Evolutionary conservation across 2,888 invertebrate genomes (phyloP), one percentile per base, ranked within the genome.

Genomic region (Dione juno): DNA sequence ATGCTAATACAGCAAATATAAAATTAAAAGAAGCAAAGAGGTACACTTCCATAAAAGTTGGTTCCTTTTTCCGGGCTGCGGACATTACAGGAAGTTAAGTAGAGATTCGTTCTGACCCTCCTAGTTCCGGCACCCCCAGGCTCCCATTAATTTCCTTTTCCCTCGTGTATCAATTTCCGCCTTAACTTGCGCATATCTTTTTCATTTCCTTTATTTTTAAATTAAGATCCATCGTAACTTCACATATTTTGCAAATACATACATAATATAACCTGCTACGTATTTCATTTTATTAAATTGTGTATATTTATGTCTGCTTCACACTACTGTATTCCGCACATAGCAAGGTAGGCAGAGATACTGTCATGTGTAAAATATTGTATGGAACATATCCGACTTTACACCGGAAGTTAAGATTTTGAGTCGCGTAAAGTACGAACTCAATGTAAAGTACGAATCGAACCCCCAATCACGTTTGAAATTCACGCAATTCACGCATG

Each of bases 141-240:
- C 87, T 83, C 80, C 82, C 84, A 82, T 85, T 90, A 91, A 93
- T 92, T 93, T 93, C 93, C 92, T 92, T 84, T 88, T 89, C 87
- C 87, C 89, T 88, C 86, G 86, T 88, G 85, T 87, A 87, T 89
- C 90, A 88, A 91, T 92, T 91, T 92, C 91, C 91, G 89, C 84
- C 83, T 84, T 84, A 67, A 70, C 53, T 58, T 64, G 41, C 66
- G 59, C 16, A 67, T 69, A 63, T 67, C 48, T 69, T 58, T 88
- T 89, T 88, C 88, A 87, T 88, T 64, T 64, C 50, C 50, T 64
- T 52, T 37, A 37, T 64, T 63, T 14, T 28, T 14, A 61, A 48
- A 48, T 16, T 37, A 48, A 48, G 3, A 59, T 21, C 14, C 10
- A 28, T 28, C 28, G 5, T 28, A 28, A 28, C 28, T 2, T 28